Percentiles rank a stretch among this genome's conserved stretches.
Conservation (phyloP, 1,140 invertebrate species). For the Philaenus spumarius region DNA sequence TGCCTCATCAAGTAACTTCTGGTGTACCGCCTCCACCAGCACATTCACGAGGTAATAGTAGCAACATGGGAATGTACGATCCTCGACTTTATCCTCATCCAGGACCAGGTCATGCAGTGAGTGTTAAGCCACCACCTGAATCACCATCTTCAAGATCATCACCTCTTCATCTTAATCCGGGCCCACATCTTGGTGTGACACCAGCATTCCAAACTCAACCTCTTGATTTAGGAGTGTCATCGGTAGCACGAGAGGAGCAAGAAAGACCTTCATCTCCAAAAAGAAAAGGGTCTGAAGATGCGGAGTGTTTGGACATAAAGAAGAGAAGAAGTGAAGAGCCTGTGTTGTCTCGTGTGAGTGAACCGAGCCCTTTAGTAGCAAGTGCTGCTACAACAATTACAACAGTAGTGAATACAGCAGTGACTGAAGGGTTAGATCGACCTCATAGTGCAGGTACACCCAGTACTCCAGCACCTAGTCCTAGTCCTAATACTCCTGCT, state of each 20-base stretch:
- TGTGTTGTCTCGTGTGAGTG: constrained; percentile 52
- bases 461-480: constrained; percentile 34
- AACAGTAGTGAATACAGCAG: constrained; percentile 55
- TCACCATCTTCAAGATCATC: constrained; percentile 47
- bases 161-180: constrained; percentile 28
- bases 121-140: constrained; percentile 34
- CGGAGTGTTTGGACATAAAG: constrained; percentile 48
- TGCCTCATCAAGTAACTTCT: constrained; percentile 40
- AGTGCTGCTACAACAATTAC: constrained; percentile 66
- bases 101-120: constrained; percentile 37
- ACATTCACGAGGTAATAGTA: constrained; percentile 40
- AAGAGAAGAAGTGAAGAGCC: constrained; percentile 42
- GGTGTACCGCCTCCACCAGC: constrained; percentile 48
- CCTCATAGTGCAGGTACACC: constrained; percentile 23
- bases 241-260: constrained; percentile 31
- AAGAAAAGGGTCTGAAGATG: constrained; percentile 44
- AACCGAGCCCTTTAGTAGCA: constrained; percentile 61
- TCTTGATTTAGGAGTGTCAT: constrained; percentile 59
- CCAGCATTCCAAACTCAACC: constrained; percentile 58
- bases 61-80: constrained; percentile 31
- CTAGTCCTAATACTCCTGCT: constrained; percentile 36
- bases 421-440: constrained; percentile 27
- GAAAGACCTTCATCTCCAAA: constrained; percentile 47
- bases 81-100: constrained; percentile 9
- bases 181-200: constrained; percentile 24